phyloP scores from a whole-genome alignment of 2,797 vertebrate genomes.

The Coccyzus lansbergi region DNA sequence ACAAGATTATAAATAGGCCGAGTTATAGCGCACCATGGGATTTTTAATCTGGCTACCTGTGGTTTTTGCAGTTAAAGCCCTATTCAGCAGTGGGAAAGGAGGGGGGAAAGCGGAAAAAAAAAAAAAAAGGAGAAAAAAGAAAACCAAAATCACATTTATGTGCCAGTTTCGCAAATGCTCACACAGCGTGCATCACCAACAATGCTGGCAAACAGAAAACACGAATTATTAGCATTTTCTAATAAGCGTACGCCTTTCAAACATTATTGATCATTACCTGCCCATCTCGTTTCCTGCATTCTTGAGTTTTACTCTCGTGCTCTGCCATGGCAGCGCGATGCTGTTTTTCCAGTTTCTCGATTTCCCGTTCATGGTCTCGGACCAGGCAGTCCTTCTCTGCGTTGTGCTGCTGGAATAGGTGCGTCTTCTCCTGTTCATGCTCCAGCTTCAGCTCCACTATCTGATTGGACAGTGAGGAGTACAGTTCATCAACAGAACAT shows the following conservation, averaged over 20 bases:
- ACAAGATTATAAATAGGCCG: slow-evolving; percentile 83
- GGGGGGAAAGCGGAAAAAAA: slow-evolving; percentile 42
- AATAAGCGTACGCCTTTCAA: slow-evolving; percentile 62
- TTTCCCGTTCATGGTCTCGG: slow-evolving; percentile 92
- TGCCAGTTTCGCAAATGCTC: slow-evolving; percentile 79
- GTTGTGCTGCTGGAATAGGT: slow-evolving; percentile 94
- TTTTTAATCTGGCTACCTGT: slow-evolving; percentile 87
- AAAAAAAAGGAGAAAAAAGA: slow-evolving; percentile 11
- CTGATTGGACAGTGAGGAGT: slow-evolving; percentile 98
- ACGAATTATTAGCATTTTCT: slow-evolving; percentile 70
- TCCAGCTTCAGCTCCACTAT: slow-evolving; percentile 96
- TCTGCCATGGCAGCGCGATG: slow-evolving; percentile 88
- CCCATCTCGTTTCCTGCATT: slow-evolving; percentile 89
- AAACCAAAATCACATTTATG: slow-evolving; percentile 71
- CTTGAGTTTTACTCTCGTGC: slow-evolving; percentile 88
- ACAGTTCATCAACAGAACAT: slow-evolving; percentile 98
- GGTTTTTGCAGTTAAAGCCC: slow-evolving; percentile 83
- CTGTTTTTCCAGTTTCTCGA: slow-evolving; percentile 88
- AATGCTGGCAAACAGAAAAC: slow-evolving; percentile 69
- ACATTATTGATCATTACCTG: slow-evolving; percentile 87
- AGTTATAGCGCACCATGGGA: slow-evolving; percentile 80
- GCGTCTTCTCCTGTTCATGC: slow-evolving; percentile 97
- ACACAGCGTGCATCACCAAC: slow-evolving; percentile 75
- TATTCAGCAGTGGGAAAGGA: slow-evolving; percentile 76
- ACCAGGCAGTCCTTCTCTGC: slow-evolving; percentile 92